A percentile compares a stretch with the other conserved stretches of the same genome.
phyloP scores from a whole-genome alignment of 2,888 invertebrate species.

The Nematopogon swammerdamellus region DNA sequence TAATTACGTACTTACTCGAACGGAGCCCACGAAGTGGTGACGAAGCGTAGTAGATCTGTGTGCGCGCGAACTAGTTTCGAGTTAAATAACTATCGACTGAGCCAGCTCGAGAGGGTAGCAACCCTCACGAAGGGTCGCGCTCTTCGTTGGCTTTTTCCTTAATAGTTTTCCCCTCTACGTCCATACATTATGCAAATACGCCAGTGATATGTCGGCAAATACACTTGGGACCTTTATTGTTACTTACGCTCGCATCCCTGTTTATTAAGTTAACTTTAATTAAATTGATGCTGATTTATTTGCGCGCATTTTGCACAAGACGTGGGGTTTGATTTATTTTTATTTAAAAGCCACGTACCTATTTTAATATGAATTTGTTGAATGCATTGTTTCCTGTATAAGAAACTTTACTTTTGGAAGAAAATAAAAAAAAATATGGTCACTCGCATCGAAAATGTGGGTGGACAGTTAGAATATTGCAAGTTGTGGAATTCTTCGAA shows the following conservation, averaged over 20 bases:
- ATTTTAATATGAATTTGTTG: too few relatives aligned
- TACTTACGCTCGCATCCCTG: conserved; percentile 49
- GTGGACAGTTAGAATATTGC: too few relatives aligned
- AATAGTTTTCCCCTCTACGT: conserved; percentile 50
- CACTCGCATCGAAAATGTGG: too few relatives aligned
- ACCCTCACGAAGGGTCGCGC: background rate
- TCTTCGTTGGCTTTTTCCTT: conserved; percentile 26
- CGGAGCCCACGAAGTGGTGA: too few relatives aligned
- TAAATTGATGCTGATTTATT: conserved; percentile 52
- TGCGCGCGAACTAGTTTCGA: conserved; percentile 26
- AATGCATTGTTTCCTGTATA: too few relatives aligned
- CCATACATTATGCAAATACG: conserved; percentile 55
- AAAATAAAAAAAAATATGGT: too few relatives aligned
- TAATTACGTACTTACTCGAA: too few relatives aligned
- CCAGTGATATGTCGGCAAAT: conserved; percentile 50
- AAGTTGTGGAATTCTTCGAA: too few relatives aligned
- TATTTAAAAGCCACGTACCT: too few relatives aligned
- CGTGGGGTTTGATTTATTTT: too few relatives aligned
- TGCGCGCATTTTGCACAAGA: conserved; percentile 25
- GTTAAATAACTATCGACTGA: conserved; percentile 50
- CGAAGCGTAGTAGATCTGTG: too few relatives aligned
- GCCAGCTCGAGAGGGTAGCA: conserved; percentile 25
- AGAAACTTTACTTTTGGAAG: too few relatives aligned
- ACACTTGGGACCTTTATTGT: conserved; percentile 54
- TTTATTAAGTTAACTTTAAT: conserved; percentile 55